These are phyloP conservation scores for Taxidea taxus DNA, from an alignment of 2,113 vertebrate species.

Conservation along the genomic window DNA sequence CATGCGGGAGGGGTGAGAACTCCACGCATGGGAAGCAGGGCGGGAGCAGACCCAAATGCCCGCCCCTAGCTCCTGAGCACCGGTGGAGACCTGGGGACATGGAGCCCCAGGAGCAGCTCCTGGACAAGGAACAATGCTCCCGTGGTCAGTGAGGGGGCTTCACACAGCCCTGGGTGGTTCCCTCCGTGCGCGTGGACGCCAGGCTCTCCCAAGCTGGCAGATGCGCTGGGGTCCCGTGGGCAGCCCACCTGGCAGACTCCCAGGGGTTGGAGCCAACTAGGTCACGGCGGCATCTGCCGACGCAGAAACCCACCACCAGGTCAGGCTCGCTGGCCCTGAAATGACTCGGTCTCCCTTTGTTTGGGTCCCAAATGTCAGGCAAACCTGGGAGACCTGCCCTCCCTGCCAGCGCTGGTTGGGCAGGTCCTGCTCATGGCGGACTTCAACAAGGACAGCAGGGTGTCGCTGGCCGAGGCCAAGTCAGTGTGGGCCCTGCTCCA, in stretches of 20 bases:
- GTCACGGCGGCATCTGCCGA: neutral
- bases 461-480: slow-evolving; percentile 96
- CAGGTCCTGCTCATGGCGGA: slow-evolving; percentile 92
- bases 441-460: slow-evolving; percentile 90
- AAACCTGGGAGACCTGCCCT: slow-evolving; percentile 92
- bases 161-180: neutral
- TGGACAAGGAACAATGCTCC: fast-evolving
- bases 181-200: fast-evolving
- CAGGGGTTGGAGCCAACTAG: neutral
- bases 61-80: neutral
- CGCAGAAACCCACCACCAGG: no score
- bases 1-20: neutral
- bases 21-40: no score
- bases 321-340: fast-evolving
- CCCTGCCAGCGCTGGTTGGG: slow-evolving; percentile 87
- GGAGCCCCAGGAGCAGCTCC: neutral
- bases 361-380: slow-evolving; percentile 79
- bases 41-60: neutral
- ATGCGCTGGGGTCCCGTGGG: fast-evolving
- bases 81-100: neutral
- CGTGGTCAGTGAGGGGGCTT: neutral
- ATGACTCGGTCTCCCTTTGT: neutral
- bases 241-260: fast-evolving
- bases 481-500: slow-evolving; percentile 96
- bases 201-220: neutral